Evolutionary conservation across 1,140 invertebrate genomes (phyloP).

Genomic region (Scaptomyza graminum): DNA sequence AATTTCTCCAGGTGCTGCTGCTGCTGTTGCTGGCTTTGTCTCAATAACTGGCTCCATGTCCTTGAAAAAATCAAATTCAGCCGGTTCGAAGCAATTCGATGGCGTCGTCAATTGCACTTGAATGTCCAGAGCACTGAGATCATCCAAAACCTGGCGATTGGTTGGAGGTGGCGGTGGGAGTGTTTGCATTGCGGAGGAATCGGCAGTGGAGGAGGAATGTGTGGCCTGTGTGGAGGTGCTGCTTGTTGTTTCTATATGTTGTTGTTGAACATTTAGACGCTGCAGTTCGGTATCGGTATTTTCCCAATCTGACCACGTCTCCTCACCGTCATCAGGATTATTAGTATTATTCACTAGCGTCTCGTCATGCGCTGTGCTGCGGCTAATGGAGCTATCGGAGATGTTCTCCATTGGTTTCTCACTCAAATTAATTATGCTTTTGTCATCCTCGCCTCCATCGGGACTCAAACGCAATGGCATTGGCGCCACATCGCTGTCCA

Average conservation of each 20-base stretch:
- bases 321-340: slow-evolving; percentile 59
- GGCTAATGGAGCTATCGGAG: slow-evolving; percentile 7
- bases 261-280: slow-evolving; percentile 43
- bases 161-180: not conserved
- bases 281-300: slow-evolving; percentile 84
- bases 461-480: slow-evolving; percentile 90
- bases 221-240: slow-evolving; percentile 38
- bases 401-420: slow-evolving; percentile 39
- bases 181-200: slow-evolving; percentile 19
- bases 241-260: slow-evolving; percentile 35
- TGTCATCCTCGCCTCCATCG: slow-evolving; percentile 91
- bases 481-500: slow-evolving; percentile 50
- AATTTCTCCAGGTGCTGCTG: slow-evolving; percentile 47
- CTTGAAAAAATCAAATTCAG: slow-evolving; percentile 90
- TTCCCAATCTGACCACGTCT: slow-evolving; percentile 92
- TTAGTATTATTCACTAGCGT: slow-evolving; percentile 71
- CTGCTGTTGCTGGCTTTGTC: slow-evolving; percentile 84
- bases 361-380: slow-evolving; percentile 37
- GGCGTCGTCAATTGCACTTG: slow-evolving; percentile 86
- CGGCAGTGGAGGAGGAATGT: slow-evolving; percentile 13
- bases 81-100: slow-evolving; percentile 80
- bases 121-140: slow-evolving; percentile 90
- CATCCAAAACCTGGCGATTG: slow-evolving; percentile 84
- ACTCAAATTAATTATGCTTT: slow-evolving; percentile 82
- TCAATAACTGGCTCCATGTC: slow-evolving; percentile 93